Base-by-base conservation (phyloP, 2,888 invertebrate species). In the Ferdinandea cuprea region DNA sequence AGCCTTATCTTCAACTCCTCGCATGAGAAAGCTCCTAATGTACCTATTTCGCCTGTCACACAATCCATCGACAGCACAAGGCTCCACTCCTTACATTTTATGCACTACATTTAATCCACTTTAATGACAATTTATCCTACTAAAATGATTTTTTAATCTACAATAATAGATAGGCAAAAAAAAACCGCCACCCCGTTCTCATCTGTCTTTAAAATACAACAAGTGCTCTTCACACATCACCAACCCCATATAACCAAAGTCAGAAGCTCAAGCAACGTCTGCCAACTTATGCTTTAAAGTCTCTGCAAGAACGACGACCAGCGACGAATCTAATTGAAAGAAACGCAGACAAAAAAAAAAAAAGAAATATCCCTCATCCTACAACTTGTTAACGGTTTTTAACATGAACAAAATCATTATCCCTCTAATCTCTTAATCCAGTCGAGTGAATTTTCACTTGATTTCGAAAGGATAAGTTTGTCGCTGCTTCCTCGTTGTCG, bases 391-490 rank as follows among this genome's bases (percentile, higher is more conserved):
- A 77, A 83, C 83, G 78, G 72, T 68, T 78, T 83, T 73, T 65
- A 83, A 73, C 83, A 78, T 72, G 83, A 83, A 68, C 77, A 68
- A 61, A 88, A 86, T 88, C 89, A 89, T 89, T 89, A 89, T 89
- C 89, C 89, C 85, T 86, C 87, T 89, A 89, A 89, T 89, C 89
- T 88, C 87, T 89, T 89, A 89, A 89, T 89, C 88, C 89, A 88
- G 88, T 87, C 88, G 88, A 89, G 87, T 89, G 88, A 89, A 88
- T 89, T 89, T 89, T 87, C 89, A 89, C 88, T 88, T 88, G 88
- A 88, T 89, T 88, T 87, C 87, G 86, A 87, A 87, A 87, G 78
- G 72, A 83, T 83, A 78, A 83, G 66, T 78, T 78, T 83, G 61
- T 42, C 54, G 72, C 66, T 72, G 66, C 78, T 78, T 61, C 52